Base-by-base conservation (phyloP, 2,888 invertebrate genomes). In the Clepsis dumicolana region DNA sequence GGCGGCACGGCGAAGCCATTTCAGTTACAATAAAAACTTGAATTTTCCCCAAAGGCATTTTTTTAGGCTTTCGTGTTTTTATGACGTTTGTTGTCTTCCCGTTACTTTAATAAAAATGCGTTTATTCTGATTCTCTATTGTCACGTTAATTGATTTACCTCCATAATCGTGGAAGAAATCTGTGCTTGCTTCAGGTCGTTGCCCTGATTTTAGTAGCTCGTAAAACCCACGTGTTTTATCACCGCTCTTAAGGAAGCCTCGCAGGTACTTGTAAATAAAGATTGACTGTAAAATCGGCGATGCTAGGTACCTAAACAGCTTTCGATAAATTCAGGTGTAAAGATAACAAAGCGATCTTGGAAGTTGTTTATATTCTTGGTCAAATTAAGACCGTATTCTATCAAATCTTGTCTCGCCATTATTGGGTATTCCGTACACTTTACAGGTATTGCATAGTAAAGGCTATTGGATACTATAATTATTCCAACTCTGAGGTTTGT, bases 171-270 rank as follows among this genome's bases (percentile, higher is more conserved):
- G 5, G 50, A 24, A 50, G n/a, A 56, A 16, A 48, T 62, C 57
- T 52, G 64, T 56, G 48, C 66, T 64, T 70, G 48, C 50, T 25
- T 57, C 64, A 76, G 81, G 78, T 82, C 77, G 80, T 79, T 73
- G 77, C 81, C 78, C 82, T 78, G 24, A 73, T 74, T 80, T 77
- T 73, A 72, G 64, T 70, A 71, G 72, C 71, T 75, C 72, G 71
- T 79, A 78, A 78, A 80, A 70, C 72, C 72, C 71, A 59, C 48
- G 71, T 69, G 67, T 75, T 80, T 83, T 81, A 82, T 75, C 78
- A 72, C 73, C 64, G 70, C 77, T 57, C 65, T 66, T 41, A 65
- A 57, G 80, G 80, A 83, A 80, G 79, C 76, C 72, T 66, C 76
- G 72, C 70, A 64, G 67, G 27, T 73, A 71, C 68, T 72, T 64